Conservation (phyloP, 1,140 invertebrate species). For the Oedothorax gibbosus region DNA sequence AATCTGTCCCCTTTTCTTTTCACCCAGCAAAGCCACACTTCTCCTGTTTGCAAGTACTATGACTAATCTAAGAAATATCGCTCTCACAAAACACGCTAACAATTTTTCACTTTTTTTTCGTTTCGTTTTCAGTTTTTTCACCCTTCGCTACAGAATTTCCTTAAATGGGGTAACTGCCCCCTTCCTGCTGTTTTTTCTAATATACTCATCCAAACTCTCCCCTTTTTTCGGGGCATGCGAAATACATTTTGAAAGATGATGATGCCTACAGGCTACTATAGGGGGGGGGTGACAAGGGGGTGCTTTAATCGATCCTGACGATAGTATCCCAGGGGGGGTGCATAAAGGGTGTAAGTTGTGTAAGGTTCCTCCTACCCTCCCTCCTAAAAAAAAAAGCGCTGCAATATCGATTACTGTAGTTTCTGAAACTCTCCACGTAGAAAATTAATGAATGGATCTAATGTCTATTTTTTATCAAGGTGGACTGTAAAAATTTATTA, state of each 20-base stretch:
- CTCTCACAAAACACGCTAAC: background rate
- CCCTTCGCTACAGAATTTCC: slow-evolving; percentile 56
- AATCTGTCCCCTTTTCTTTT: too few relatives aligned
- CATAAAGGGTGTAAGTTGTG: slow-evolving; percentile 51
- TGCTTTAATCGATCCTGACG: slow-evolving; percentile 55
- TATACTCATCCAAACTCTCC: slow-evolving; percentile 19
- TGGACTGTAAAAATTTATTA: slow-evolving; percentile 10
- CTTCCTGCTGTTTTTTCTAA: slow-evolving; percentile 28
- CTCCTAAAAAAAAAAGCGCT: background rate
- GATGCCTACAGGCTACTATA: slow-evolving; percentile 55
- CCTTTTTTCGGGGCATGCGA: slow-evolving; percentile 9
- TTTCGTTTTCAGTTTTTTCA: slow-evolving; percentile 16
- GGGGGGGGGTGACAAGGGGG: slow-evolving; percentile 27
- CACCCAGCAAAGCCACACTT: too few relatives aligned
- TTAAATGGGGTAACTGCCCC: slow-evolving; percentile 45
- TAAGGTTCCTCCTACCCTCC: slow-evolving; percentile 41
- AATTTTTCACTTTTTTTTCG: slow-evolving; percentile 4
- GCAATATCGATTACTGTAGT: slow-evolving; percentile 54
- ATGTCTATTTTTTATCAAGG: slow-evolving; percentile 46
- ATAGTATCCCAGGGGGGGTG: slow-evolving; percentile 55
- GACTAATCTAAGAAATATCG: too few relatives aligned
- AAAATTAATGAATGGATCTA: slow-evolving; percentile 59
- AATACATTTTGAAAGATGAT: slow-evolving; percentile 61
- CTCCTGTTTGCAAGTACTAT: too few relatives aligned
- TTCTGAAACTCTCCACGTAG: slow-evolving; percentile 50